phyloP scores from a whole-genome alignment of 2,888 invertebrate species.

The Poecilus cupreus region DNA sequence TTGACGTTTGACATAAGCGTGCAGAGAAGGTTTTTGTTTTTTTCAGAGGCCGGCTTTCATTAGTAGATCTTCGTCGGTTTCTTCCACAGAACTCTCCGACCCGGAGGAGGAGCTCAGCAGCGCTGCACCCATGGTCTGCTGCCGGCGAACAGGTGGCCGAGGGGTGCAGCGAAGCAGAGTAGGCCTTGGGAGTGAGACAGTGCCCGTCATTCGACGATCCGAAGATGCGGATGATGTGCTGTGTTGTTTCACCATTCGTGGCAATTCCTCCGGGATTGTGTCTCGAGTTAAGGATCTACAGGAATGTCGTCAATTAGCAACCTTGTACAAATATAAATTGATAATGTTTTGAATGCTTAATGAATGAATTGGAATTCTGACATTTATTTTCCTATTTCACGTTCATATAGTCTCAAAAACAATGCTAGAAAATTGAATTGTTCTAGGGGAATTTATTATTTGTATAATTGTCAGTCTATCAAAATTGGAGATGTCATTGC shows the following conservation, averaged over 20 bases:
- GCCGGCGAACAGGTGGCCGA: slow-evolving; percentile 77
- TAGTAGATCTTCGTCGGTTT: slow-evolving; percentile 69
- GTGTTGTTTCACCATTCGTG: slow-evolving; percentile 40
- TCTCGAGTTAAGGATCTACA: slow-evolving; percentile 78
- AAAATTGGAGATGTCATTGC: too few species aligned
- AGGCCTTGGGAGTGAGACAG: slow-evolving; percentile 69
- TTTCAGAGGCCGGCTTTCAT: slow-evolving; percentile 69
- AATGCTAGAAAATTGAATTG: too few species aligned
- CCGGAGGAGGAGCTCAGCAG: slow-evolving; percentile 80
- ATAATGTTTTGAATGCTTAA: too few species aligned
- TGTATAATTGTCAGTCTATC: too few species aligned
- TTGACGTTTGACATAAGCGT: slow-evolving; percentile 30
- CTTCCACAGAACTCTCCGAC: slow-evolving; percentile 71
- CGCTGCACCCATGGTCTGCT: slow-evolving; percentile 78
- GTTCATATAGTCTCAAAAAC: too few species aligned
- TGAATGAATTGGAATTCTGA: background rate
- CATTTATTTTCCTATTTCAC: too few species aligned
- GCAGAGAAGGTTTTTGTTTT: background rate
- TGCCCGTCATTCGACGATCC: slow-evolving; percentile 67
- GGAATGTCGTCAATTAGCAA: background rate
- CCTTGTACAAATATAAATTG: too few species aligned
- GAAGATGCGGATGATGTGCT: slow-evolving; percentile 46
- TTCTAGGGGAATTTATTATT: too few species aligned
- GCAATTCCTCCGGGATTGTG: slow-evolving; percentile 81
- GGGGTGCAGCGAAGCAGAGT: slow-evolving; percentile 74